Conservation (phyloP, 2,888 invertebrate species). For the Cataglyphis livida region DNA sequence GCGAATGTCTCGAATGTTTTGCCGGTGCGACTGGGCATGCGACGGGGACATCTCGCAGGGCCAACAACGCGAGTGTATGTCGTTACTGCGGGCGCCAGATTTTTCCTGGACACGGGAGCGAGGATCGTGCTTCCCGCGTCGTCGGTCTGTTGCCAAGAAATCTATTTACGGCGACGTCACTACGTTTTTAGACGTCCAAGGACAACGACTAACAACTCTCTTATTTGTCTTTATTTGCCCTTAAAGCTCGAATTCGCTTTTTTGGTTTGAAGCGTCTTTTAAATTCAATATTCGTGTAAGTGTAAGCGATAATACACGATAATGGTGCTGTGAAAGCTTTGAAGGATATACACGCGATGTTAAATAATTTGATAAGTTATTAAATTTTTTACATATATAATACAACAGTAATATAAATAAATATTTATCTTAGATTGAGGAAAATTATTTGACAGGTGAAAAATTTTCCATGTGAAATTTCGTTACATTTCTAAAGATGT, state of each 20-base stretch:
- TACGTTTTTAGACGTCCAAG: constrained; percentile 54
- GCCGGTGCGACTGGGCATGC: constrained; percentile 76
- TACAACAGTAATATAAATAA: background rate
- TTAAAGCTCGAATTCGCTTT: constrained; percentile 19
- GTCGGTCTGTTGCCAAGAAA: constrained; percentile 51
- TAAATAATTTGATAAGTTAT: background rate
- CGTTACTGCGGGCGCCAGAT: constrained; percentile 72
- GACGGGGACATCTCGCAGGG: constrained; percentile 78
- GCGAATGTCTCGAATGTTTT: constrained; percentile 73
- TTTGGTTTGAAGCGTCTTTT: background rate
- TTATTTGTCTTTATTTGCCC: constrained; percentile 46
- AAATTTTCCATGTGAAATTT: background rate
- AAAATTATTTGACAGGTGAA: background rate
- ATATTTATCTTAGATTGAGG: background rate
- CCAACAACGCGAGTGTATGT: constrained; percentile 67
- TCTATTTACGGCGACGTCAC: constrained; percentile 52
- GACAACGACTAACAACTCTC: constrained; percentile 51
- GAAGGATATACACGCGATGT: background rate
- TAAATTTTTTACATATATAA: background rate
- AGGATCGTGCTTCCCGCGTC: constrained; percentile 80
- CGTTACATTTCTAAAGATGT: background rate
- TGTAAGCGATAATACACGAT: background rate
- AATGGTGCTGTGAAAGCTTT: background rate
- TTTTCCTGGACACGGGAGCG: constrained; percentile 81
- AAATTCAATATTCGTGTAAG: background rate